phyloP scores from a whole-genome alignment of 2,888 invertebrate species.

The Thecophora atra region DNA sequence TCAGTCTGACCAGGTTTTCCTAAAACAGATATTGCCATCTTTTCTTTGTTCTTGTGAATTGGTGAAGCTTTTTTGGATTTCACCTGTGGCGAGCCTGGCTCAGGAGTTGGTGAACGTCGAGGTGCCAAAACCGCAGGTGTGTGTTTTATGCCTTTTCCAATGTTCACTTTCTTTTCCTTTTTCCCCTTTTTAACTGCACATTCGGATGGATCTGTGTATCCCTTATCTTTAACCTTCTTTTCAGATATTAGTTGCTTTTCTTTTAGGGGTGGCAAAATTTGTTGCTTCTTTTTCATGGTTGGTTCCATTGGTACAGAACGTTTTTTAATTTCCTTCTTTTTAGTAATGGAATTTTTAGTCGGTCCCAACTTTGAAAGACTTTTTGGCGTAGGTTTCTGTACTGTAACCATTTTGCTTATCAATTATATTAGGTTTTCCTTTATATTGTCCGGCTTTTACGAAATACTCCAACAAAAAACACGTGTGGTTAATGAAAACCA shows the following conservation, averaged over 20 bases:
- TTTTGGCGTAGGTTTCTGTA: slow-evolving; percentile 44
- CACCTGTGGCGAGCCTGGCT: slow-evolving; percentile 16
- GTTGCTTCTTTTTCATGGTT: slow-evolving; percentile 16
- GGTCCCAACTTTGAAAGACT: slow-evolving; percentile 22
- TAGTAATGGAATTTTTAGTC: slow-evolving; percentile 11
- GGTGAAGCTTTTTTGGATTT: neutral
- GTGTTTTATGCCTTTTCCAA: neutral
- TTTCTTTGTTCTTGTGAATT: too few relatives aligned
- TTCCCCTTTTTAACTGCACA: neutral
- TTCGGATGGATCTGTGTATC: neutral
- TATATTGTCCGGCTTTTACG: neutral
- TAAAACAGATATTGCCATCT: too few relatives aligned
- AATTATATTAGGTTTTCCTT: neutral
- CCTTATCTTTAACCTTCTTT: neutral
- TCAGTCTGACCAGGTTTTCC: too few relatives aligned
- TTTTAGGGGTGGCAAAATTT: slow-evolving; percentile 21
- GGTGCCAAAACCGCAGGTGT: slow-evolving; percentile 38
- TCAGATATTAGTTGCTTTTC: neutral
- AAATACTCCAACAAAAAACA: neutral
- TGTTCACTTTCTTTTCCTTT: slow-evolving; percentile 3
- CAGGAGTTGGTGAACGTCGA: too few relatives aligned
- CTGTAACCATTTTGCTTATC: slow-evolving; percentile 45
- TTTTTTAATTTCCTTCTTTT: slow-evolving; percentile 25
- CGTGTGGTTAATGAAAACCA: too few relatives aligned
- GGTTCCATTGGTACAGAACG: slow-evolving; percentile 16